These are phyloP conservation scores for Ganaspis sp. DNA, from an alignment of 1,140 invertebrate genomes.

Conservation along the genomic window DNA sequence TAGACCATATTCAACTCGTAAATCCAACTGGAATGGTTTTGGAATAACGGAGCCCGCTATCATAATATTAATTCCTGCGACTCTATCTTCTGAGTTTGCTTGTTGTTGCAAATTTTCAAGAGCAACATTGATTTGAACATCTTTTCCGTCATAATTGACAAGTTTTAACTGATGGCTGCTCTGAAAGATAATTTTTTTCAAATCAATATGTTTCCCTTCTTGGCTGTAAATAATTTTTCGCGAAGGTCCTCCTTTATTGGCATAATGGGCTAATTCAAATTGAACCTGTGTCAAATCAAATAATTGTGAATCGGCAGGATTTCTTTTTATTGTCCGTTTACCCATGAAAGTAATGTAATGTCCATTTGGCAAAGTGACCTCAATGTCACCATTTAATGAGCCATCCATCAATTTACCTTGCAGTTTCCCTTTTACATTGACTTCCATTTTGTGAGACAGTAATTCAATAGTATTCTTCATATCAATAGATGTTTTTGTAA, in stretches of 20 bases:
- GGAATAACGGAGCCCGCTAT: constrained; percentile 69
- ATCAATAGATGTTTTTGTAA: constrained; percentile 78
- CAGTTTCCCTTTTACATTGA: constrained; percentile 76
- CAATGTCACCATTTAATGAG: constrained; percentile 71
- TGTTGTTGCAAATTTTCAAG: constrained; percentile 54
- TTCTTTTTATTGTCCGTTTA: constrained; percentile 69
- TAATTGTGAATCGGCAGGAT: constrained; percentile 65
- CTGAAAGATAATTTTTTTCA: constrained; percentile 66
- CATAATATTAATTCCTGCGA: constrained; percentile 48
- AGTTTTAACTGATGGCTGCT: constrained; percentile 69
- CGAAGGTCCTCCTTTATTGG: constrained; percentile 76
- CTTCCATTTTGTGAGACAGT: constrained; percentile 76
- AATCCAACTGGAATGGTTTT: constrained; percentile 61
- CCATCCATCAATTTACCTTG: constrained; percentile 70
- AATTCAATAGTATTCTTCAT: constrained; percentile 81
- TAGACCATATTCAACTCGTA: constrained; percentile 40
- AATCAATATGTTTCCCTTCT: constrained; percentile 70
- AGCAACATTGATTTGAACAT: constrained; percentile 53
- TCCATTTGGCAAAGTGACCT: constrained; percentile 78
- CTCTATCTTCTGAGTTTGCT: constrained; percentile 56
- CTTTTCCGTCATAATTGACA: constrained; percentile 63
- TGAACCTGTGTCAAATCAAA: constrained; percentile 61
- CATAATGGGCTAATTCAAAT: constrained; percentile 73
- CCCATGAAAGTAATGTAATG: constrained; percentile 76
- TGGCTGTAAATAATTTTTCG: constrained; percentile 67